Evolutionary conservation across 2,888 invertebrate genomes (phyloP).

Genomic region (Dysmachus trigonus): DNA sequence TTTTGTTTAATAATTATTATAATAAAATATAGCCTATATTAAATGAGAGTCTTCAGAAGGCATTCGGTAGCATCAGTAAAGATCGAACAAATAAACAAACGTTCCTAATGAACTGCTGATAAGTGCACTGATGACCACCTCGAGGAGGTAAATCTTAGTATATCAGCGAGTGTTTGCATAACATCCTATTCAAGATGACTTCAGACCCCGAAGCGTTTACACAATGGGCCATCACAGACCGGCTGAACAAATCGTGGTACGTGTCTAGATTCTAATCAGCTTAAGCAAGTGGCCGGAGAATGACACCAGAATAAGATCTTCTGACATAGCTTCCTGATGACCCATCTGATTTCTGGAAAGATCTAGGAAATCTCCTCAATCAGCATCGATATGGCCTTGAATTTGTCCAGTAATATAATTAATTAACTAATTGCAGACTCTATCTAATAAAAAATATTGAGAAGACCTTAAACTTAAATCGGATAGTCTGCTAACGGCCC

Average conservation of each 20-base stretch:
- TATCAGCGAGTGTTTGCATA: background rate
- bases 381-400: background rate
- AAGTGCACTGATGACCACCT: background rate
- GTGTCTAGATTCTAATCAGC: background rate
- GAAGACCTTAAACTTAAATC: background rate
- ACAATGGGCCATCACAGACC: background rate
- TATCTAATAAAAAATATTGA: background rate
- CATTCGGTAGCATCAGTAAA: too few species aligned
- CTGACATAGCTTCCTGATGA: background rate
- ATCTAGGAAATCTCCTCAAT: background rate
- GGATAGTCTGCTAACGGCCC: background rate
- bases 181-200: background rate
- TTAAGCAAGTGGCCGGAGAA: background rate
- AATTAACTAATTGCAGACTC: background rate
- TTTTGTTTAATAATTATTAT: too few species aligned
- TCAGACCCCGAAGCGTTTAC: background rate
- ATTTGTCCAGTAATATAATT: background rate
- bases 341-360: background rate
- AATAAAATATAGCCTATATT: too few species aligned
- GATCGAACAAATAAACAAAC: too few species aligned
- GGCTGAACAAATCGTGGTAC: background rate
- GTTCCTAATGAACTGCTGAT: background rate
- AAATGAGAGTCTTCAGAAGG: too few species aligned
- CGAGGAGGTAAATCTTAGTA: background rate
- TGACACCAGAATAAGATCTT: background rate